These are phyloP conservation scores for Pissodes strobi DNA, from an alignment of 1,140 invertebrate genomes.

Conservation along the genomic window DNA sequence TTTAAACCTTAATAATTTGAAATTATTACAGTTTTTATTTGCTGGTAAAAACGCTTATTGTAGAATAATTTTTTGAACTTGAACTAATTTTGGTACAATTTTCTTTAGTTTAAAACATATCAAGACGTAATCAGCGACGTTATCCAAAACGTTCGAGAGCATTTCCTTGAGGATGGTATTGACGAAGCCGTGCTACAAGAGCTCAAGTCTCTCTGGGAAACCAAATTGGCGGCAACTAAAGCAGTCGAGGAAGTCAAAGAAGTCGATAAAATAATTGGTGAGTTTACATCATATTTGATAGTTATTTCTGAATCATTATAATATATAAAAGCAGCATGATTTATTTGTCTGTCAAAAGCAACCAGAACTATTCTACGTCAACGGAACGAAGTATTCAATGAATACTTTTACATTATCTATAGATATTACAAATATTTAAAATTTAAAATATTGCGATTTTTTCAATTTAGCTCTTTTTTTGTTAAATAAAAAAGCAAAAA, in stretches of 20 bases:
- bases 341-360: too few relatives aligned
- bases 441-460: too few relatives aligned
- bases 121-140: constrained; percentile 96
- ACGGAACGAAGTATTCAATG: too few relatives aligned
- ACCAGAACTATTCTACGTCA: too few relatives aligned
- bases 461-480: too few relatives aligned
- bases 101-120: constrained; percentile 68
- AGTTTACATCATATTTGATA: not conserved
- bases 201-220: constrained; percentile 92
- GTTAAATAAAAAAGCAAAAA: too few relatives aligned
- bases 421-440: too few relatives aligned
- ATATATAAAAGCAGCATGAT: not conserved
- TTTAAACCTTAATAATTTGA: too few relatives aligned
- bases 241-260: constrained; percentile 62
- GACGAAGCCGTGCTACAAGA: constrained; percentile 96
- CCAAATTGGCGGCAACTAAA: constrained; percentile 85
- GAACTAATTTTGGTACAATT: not conserved
- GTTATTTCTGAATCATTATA: not conserved
- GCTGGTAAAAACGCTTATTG: too few relatives aligned
- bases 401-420: too few relatives aligned
- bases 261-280: constrained; percentile 23
- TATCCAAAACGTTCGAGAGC: constrained; percentile 87
- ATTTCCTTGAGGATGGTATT: constrained; percentile 95
- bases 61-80: too few relatives aligned
- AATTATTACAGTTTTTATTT: too few relatives aligned